phyloP scores from a whole-genome alignment of 2,888 invertebrate genomes.

The Morpho deidamia region DNA sequence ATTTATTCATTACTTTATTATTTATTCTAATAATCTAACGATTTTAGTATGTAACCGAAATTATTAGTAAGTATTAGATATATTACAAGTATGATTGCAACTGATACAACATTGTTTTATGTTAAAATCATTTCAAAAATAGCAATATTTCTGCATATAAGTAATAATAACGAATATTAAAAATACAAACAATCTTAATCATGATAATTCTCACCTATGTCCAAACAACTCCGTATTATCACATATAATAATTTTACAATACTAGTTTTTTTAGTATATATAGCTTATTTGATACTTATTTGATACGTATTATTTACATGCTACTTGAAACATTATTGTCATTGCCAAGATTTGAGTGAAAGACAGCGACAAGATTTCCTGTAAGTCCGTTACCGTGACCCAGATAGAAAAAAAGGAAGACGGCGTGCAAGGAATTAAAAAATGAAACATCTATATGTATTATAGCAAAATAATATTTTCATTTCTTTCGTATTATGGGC shows the following conservation, averaged over 20 bases:
- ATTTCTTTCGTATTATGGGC: no score
- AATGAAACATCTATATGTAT: no score
- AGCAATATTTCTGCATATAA: no score
- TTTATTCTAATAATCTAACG: constrained; percentile 51
- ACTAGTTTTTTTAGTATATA: not conserved
- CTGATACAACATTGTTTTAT: constrained; percentile 1
- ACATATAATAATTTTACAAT: not conserved
- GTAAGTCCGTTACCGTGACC: no score
- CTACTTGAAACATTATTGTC: not conserved
- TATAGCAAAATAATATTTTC: no score
- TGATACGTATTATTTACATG: not conserved
- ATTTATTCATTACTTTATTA: constrained; percentile 49
- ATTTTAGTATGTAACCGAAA: constrained; percentile 25
- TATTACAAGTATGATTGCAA: constrained; percentile 14
- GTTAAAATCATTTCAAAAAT: not conserved
- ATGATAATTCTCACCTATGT: constrained; percentile 76
- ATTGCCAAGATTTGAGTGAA: not conserved
- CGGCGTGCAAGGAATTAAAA: no score
- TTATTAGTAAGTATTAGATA: constrained; percentile 16
- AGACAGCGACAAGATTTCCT: not conserved
- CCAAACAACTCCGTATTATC: constrained; percentile 39
- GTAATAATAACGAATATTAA: not conserved
- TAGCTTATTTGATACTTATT: not conserved
- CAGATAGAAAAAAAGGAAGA: no score
- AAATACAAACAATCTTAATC: not conserved